These are phyloP conservation scores for Parnassius mnemosyne DNA, from an alignment of 2,888 invertebrate genomes.

Conservation along the genomic window DNA sequence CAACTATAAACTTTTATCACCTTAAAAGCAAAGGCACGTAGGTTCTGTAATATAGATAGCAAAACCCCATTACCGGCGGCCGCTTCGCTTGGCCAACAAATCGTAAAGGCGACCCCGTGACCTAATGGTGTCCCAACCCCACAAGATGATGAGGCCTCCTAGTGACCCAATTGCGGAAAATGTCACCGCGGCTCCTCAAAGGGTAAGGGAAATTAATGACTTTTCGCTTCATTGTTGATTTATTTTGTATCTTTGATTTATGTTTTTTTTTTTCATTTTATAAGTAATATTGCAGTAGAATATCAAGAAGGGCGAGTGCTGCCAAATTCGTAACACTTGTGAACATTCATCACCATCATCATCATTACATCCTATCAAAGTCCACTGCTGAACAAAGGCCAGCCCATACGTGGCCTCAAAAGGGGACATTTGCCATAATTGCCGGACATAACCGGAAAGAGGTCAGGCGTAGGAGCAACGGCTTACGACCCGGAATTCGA, in stretches of 20 bases:
- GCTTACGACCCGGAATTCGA: too few species aligned
- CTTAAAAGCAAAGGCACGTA: constrained; percentile 26
- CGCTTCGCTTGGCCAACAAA: constrained; percentile 39
- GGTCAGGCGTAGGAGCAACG: too few species aligned
- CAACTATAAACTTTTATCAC: background rate
- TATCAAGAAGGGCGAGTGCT: too few species aligned
- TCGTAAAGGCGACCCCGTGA: constrained; percentile 60
- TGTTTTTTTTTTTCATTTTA: background rate
- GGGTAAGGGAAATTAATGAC: constrained; percentile 35
- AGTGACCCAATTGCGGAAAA: constrained; percentile 55
- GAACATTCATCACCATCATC: too few species aligned
- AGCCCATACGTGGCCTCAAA: too few species aligned
- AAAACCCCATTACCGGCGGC: constrained; percentile 17
- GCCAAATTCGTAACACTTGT: too few species aligned
- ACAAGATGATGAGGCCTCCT: constrained; percentile 40
- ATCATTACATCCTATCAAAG: too few species aligned
- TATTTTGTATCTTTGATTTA: background rate
- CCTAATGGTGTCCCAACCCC: constrained; percentile 49
- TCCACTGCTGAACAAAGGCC: too few species aligned
- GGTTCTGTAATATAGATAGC: constrained; percentile 20
- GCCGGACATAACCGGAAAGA: too few species aligned
- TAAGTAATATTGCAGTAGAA: background rate
- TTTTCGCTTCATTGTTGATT: background rate
- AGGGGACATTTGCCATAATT: too few species aligned
- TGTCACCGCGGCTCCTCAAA: constrained; percentile 41